phyloP scores from a whole-genome alignment of 2,113 vertebrate species.

The Poecile atricapillus region DNA sequence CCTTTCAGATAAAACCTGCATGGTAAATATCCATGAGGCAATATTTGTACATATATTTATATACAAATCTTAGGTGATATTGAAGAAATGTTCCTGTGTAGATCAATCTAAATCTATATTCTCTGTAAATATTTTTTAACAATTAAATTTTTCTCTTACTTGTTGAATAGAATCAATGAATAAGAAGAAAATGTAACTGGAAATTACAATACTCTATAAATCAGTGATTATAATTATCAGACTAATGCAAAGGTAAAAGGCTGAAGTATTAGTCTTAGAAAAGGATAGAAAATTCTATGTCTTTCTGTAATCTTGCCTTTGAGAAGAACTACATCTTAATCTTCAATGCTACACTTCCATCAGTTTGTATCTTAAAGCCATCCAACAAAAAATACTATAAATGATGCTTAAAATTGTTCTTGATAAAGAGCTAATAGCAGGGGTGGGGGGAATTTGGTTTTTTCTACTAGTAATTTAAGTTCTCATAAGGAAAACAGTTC shows the following conservation, averaged over 20 bases:
- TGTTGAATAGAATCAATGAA: not conserved
- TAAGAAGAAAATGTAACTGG: not conserved
- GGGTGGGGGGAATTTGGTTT: rapidly evolving
- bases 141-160: not conserved
- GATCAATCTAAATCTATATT: not conserved
- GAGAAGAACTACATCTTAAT: not conserved
- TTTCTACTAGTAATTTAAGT: not conserved
- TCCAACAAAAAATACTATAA: not conserved
- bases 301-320: not conserved
- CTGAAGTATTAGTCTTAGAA: not conserved
- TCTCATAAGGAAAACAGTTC: not conserved
- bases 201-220: not conserved
- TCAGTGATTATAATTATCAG: not conserved
- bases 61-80: not conserved
- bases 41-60: not conserved
- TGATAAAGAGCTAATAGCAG: not conserved
- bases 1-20: not conserved
- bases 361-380: not conserved
- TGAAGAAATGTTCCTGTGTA: not conserved
- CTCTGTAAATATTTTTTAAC: not conserved
- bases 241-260: not conserved
- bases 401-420: not conserved
- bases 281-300: not conserved
- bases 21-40: not conserved
- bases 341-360: not conserved